phyloP scores from a whole-genome alignment of 2,113 vertebrate species.

The Craseonycteris thonglongyai region DNA sequence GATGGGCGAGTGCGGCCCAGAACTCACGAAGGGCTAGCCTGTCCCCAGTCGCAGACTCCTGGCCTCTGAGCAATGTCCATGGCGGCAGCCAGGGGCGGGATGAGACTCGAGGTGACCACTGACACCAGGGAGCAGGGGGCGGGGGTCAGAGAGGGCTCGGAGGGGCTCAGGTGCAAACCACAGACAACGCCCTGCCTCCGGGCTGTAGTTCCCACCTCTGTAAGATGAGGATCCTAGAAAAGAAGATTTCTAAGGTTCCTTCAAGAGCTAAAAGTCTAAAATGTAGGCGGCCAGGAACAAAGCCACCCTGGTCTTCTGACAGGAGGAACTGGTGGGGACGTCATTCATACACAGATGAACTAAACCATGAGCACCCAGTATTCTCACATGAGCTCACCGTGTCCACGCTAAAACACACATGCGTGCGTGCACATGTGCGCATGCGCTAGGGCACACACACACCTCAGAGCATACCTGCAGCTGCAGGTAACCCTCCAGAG shows the following conservation, averaged over 20 bases:
- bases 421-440: accelerated
- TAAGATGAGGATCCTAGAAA: not conserved
- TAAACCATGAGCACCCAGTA: not conserved
- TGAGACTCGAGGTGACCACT: not conserved
- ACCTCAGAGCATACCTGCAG: not conserved
- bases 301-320: not conserved
- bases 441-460: no score
- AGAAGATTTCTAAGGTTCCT: not conserved
- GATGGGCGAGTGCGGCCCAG: not conserved
- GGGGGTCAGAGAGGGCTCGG: not conserved
- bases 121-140: not conserved
- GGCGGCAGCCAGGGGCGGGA: accelerated
- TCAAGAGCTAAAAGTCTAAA: not conserved
- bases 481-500: not conserved
- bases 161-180: no score
- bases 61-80: no score
- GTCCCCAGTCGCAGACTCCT: accelerated
- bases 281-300: not conserved
- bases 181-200: not conserved
- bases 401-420: not conserved
- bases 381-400: not conserved
- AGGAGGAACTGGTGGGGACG: not conserved
- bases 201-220: not conserved
- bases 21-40: not conserved
- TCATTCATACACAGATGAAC: not conserved